A percentile compares a stretch with the other conserved stretches of the same genome.
phyloP scores from a whole-genome alignment of 2,797 vertebrate species.

The Mormyrus proboscirostris region DNA sequence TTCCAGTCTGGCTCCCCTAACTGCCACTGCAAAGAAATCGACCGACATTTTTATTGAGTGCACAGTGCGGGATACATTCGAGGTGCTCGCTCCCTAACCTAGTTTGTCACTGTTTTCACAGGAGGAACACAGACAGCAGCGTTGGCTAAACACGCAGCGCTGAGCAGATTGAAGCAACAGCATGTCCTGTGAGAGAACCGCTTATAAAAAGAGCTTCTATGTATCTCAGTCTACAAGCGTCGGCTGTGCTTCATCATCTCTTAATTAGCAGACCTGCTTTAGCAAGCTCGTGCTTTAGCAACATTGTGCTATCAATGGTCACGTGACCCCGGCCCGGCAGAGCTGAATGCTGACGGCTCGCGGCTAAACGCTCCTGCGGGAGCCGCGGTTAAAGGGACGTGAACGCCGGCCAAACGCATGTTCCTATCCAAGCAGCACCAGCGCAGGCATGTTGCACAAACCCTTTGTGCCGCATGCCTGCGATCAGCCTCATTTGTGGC shows the following conservation, averaged over 20 bases:
- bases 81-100: slow-evolving; percentile 67
- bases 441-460: background rate
- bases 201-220: slow-evolving; percentile 32
- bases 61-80: slow-evolving; percentile 65
- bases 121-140: slow-evolving; percentile 65
- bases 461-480: background rate
- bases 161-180: slow-evolving; percentile 53
- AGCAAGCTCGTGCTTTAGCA: background rate
- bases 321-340: background rate
- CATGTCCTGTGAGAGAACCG: slow-evolving; percentile 16
- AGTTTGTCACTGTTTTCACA: slow-evolving; percentile 65
- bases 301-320: background rate
- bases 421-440: background rate
- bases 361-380: background rate
- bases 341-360: background rate
- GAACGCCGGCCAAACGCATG: background rate
- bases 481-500: background rate
- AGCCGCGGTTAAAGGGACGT: background rate
- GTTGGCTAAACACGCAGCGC: slow-evolving; percentile 64
- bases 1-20: slow-evolving; percentile 71
- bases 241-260: background rate
- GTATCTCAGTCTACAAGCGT: background rate
- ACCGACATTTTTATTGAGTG: slow-evolving; percentile 70
- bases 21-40: slow-evolving; percentile 69
- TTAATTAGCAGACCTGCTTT: background rate